These are phyloP conservation scores for Antedon mediterranea DNA, from an alignment of 53 echinoderm and acorn worm genomes.

Conservation along the genomic window DNA sequence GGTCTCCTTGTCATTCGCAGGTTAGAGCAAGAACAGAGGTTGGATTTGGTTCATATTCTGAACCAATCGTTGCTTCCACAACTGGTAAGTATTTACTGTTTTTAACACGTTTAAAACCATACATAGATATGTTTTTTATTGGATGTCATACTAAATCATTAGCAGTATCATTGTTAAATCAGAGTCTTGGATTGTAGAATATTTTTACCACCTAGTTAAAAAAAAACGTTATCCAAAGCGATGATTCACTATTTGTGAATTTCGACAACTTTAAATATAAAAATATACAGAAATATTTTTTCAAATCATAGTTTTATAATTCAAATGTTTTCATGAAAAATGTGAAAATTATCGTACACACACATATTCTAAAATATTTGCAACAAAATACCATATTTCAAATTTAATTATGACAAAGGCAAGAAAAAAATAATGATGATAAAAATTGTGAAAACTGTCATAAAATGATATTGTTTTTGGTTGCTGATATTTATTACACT, in stretches of 20 bases:
- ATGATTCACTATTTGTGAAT: too few species aligned
- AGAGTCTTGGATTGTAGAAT: too few species aligned
- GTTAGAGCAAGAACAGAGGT: conserved; percentile 58
- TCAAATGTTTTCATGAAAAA: neutral
- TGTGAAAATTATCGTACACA: neutral
- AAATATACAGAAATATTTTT: too few species aligned
- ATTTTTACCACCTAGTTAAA: too few species aligned
- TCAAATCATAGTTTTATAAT: too few species aligned
- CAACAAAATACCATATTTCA: neutral
- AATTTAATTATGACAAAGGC: neutral
- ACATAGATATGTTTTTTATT: too few species aligned
- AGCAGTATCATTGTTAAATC: too few species aligned
- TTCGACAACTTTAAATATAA: too few species aligned
- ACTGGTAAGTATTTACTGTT: conserved; percentile 58
- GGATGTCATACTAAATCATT: too few species aligned
- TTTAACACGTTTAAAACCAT: too few species aligned
- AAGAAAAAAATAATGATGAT: neutral
- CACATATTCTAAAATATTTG: neutral
- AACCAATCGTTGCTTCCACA: conserved; percentile 40
- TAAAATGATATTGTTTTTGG: neutral
- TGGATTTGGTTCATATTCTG: conserved; percentile 70
- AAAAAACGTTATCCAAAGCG: too few species aligned
- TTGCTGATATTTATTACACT: too few species aligned
- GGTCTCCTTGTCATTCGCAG: conserved; percentile 20
- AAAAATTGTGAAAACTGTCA: neutral